Evolutionary conservation across 2,113 vertebrate species (phyloP).

Genomic region (Platichthys stellatus): DNA sequence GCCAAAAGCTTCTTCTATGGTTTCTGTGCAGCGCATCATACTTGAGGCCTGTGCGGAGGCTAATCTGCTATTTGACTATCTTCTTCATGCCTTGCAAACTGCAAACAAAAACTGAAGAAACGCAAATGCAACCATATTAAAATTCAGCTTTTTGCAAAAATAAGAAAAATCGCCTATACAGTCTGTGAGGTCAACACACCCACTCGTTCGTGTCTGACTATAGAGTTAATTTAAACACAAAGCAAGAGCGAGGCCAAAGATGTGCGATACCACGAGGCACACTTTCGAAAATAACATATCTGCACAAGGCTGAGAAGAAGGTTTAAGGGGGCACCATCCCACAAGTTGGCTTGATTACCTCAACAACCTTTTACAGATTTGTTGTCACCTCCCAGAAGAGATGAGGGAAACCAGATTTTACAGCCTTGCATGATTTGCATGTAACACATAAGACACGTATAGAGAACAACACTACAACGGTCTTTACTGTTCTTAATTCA

Average conservation of each 20-base stretch:
- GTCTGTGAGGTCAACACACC: slow-evolving; percentile 51
- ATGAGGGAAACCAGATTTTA: not conserved
- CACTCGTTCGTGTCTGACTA: slow-evolving; percentile 50
- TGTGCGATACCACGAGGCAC: slow-evolving; percentile 1
- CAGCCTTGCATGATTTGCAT: not conserved
- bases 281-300: slow-evolving; percentile 15
- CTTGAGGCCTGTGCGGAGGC: not conserved
- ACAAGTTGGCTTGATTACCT: slow-evolving; percentile 9
- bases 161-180: slow-evolving; percentile 39
- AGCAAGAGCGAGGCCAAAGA: slow-evolving; percentile 42
- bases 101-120: not conserved
- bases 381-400: too few species aligned
- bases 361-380: not conserved
- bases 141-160: slow-evolving; percentile 10
- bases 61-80: not conserved
- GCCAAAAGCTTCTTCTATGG: slow-evolving; percentile 9
- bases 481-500: slow-evolving; percentile 15
- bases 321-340: slow-evolving; percentile 28
- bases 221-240: slow-evolving; percentile 37
- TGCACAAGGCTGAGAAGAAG: not conserved
- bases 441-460: not conserved
- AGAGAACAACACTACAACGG: slow-evolving; percentile 6
- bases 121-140: not conserved
- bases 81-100: slow-evolving; percentile 21
- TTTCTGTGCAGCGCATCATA: slow-evolving; percentile 3